Base-by-base conservation (phyloP, 2,888 invertebrate genomes). In the Rhyacophila evoluta region DNA sequence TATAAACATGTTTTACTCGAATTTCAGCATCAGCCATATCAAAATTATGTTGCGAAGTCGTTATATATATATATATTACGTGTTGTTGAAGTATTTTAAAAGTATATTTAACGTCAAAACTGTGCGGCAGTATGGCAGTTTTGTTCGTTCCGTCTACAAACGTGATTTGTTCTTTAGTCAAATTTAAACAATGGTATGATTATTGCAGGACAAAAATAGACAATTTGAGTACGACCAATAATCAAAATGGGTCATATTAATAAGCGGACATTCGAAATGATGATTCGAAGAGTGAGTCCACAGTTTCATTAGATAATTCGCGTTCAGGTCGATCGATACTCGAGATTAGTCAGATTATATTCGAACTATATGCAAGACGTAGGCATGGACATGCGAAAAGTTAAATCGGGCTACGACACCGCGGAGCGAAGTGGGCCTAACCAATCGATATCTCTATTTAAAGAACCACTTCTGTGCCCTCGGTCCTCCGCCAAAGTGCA, bases 391-490 rank as follows among this genome's bases (percentile, higher is more conserved):
- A 6, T 33, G 55, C 19, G 15, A 55, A 55, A 41, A 55, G 55
- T 55, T 55, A 55, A 55, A 55, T 19, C 55, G 25, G 55, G 55
- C 55, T 55, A 55, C 55, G 55, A 25, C 55, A 55, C 10, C 55
- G 55, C 55, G 19, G 15, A 5, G 55, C 25, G 19, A 25, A 55
- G 55, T 19, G 55, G 10, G 55, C 55, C 25, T 55, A 55, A 55
- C 55, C 10, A 55, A 55, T 55, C 55, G 55, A 55, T 55, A 25
- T 55, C 15, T 55, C 55, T 55, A 55, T 55, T 55, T 55, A 55
- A 25, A 25, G 55, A 55, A 55, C 55, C 25, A 2, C 55, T 55
- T 25, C 8, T 55, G 1, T 10, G 15, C 55, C 55, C 55, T 19
- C 19, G 8, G 10, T 1, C 55, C 55, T 19, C 10, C 55, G 55